phyloP scores from a whole-genome alignment of 2,113 vertebrate species.

The Rhinoderma darwinii region DNA sequence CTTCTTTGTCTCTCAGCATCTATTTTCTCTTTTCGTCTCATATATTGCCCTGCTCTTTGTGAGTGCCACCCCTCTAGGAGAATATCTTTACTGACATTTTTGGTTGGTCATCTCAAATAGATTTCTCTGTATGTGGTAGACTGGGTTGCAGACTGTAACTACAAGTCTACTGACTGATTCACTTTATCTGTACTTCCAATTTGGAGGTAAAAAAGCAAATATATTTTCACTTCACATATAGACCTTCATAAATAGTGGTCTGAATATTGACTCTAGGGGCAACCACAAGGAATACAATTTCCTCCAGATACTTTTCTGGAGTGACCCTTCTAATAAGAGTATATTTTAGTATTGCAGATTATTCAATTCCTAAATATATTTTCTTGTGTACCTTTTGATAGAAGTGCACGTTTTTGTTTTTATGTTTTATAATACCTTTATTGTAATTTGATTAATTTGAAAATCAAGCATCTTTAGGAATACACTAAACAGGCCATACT shows the following conservation, averaged over 20 bases:
- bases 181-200: no score
- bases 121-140: background rate
- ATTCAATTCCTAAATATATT: background rate
- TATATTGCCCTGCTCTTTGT: no score
- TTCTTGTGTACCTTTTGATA: background rate
- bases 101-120: background rate
- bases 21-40: no score
- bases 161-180: no score
- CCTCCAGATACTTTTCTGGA: background rate
- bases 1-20: no score
- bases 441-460: background rate
- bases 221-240: background rate
- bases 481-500: no score
- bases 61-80: background rate
- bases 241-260: background rate
- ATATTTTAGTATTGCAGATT: background rate
- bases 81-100: background rate
- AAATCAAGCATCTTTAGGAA: no score
- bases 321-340: background rate
- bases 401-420: background rate
- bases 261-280: background rate
- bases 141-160: no score
- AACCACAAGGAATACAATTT: background rate
- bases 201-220: no score
- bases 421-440: background rate